Percentiles rank a stretch among this genome's conserved stretches.
Conservation (phyloP, 2,113 vertebrate species). For the Megalops atlanticus region DNA sequence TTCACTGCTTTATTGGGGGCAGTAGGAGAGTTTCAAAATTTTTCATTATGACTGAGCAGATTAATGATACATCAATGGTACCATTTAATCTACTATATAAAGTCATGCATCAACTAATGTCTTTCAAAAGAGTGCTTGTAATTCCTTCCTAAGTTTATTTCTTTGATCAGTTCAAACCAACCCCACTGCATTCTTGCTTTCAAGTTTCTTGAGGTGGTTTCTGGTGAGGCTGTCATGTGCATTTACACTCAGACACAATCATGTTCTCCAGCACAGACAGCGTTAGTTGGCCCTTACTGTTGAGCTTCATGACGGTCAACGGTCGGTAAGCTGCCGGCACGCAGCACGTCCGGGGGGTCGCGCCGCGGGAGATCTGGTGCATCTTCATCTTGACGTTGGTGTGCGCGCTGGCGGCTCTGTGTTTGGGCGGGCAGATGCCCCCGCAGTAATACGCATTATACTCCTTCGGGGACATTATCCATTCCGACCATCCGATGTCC, state of each 20-base stretch:
- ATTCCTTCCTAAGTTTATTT: too few relatives aligned
- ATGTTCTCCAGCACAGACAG: slow-evolving; percentile 26
- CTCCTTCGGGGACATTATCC: slow-evolving; percentile 17
- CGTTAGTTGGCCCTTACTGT: slow-evolving; percentile 27
- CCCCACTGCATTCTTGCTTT: too few relatives aligned
- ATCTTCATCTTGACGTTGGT: slow-evolving; percentile 24
- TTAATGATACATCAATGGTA: too few relatives aligned
- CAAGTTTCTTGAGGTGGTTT: too few relatives aligned
- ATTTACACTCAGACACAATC: slow-evolving; percentile 31
- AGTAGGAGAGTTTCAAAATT: too few relatives aligned
- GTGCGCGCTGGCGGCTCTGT: slow-evolving; percentile 25
- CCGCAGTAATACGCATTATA: slow-evolving; percentile 27
- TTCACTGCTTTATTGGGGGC: not conserved
- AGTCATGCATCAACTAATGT: too few relatives aligned
- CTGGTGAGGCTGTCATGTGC: too few relatives aligned
- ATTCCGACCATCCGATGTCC: slow-evolving; percentile 34
- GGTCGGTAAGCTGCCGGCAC: slow-evolving; percentile 21
- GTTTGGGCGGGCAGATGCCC: slow-evolving; percentile 18
- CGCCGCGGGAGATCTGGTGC: slow-evolving; percentile 5
- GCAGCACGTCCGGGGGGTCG: slow-evolving; percentile 13
- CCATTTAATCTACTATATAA: too few relatives aligned
- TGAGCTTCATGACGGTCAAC: slow-evolving; percentile 20
- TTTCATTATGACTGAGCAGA: too few relatives aligned
- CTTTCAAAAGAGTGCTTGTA: too few relatives aligned
- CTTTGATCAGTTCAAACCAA: too few relatives aligned